Evolutionary conservation across 2,113 vertebrate genomes (phyloP).

Genomic region (Ornithorhynchus anatinus): DNA sequence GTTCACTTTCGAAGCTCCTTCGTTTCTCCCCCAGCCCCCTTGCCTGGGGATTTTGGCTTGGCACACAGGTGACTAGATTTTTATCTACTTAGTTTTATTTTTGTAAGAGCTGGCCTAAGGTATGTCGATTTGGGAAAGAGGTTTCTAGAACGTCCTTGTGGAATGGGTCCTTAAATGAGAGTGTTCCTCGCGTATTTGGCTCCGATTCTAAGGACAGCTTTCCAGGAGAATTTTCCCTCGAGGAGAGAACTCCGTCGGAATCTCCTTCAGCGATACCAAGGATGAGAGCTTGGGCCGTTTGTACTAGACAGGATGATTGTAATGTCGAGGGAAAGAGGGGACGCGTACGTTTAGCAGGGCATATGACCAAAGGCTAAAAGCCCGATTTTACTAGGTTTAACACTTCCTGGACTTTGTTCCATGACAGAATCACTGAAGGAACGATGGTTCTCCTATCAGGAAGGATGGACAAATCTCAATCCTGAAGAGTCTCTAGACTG

Average conservation of each 20-base stretch:
- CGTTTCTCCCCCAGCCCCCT: neutral
- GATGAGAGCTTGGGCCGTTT: conserved; percentile 43
- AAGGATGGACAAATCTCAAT: no score
- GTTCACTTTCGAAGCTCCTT: neutral
- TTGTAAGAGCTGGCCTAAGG: conserved; percentile 18
- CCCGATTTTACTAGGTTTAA: conserved; percentile 53
- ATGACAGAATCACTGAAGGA: no score
- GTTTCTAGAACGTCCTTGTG: conserved; percentile 48
- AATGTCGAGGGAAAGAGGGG: conserved; percentile 61
- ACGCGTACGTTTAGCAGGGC: conserved; percentile 53
- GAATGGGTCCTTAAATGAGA: conserved; percentile 56
- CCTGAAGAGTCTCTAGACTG: no score
- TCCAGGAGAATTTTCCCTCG: no score
- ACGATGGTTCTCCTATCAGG: no score
- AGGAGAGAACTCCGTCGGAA: no score
- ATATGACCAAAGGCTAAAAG: conserved; percentile 64
- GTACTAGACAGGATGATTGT: conserved; percentile 61
- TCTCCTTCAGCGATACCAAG: no score
- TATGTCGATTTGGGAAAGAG: conserved; percentile 34
- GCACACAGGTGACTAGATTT: neutral
- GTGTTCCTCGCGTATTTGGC: no score
- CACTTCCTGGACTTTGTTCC: conserved; percentile 55
- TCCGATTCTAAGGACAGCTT: no score
- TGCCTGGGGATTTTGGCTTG: neutral
- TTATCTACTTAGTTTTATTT: conserved; percentile 5